Evolutionary conservation across 2,888 invertebrate genomes (phyloP), one percentile per base, ranked within the genome.

Genomic region (Apantesis nais): DNA sequence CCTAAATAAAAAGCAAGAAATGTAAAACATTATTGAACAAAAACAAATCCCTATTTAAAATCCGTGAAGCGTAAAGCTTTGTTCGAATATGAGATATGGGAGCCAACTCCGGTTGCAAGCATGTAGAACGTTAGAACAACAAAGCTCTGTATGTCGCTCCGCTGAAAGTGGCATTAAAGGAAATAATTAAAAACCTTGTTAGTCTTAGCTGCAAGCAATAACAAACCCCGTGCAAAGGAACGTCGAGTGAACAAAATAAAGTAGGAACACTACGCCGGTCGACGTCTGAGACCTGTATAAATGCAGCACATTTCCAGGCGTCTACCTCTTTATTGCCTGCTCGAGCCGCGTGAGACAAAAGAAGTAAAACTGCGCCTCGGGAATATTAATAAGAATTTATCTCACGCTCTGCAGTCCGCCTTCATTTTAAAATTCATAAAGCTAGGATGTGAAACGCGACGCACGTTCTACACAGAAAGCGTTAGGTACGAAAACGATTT

Each of bases 181-280:
- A 93, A 93, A 94, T 94, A 94, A 94, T 94, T 94, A 94, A 94
- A 94, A 94, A 92, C 89, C 92, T 92, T 93, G 93, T 93, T 93
- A 93, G 92, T 88, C 89, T 88, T 85, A 87, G 88, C 87, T 89
- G 86, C 85, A 87, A 90, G 93, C 90, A 93, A 93, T 92, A 91
- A 92, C 88, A 90, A 87, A 86, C 89, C n/a, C 83, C 77, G 84
- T 82, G 88, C 89, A 93, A 92, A 93, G 92, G 89, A 91, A 87
- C 90, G 88, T 80, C 83, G 88, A 81, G 87, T 84, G 87, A 86
- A 85, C 87, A 91, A 93, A 93, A 93, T 92, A 93, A 92, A 92
- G 85, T 88, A 86, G 84, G 80, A 86, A 81, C 83, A 85, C 78
- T 61, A 63, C 82, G 83, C 78, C 82, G 82, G 80, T 74, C 80